Evolutionary conservation across 2,888 invertebrate genomes (phyloP).

Genomic region (Xylocampa areola): DNA sequence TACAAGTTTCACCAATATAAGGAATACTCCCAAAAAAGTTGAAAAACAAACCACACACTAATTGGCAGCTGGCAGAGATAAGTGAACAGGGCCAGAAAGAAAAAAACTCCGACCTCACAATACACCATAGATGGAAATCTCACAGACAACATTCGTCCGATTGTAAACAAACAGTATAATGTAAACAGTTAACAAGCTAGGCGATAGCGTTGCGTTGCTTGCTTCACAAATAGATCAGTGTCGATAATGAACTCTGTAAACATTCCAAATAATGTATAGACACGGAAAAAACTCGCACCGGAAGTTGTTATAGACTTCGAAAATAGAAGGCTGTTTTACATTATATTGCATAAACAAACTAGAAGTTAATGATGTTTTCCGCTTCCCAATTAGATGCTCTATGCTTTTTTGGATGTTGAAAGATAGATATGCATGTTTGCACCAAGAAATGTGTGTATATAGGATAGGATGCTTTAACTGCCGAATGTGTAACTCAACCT

Average conservation of each 20-base stretch:
- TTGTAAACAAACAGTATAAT: conserved; percentile 64
- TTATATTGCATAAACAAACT: conserved; percentile 39
- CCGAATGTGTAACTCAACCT: conserved; percentile 8
- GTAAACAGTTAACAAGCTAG: conserved; percentile 62
- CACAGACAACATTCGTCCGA: conserved; percentile 54
- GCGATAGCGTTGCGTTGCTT: conserved; percentile 64
- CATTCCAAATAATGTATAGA: conserved; percentile 63
- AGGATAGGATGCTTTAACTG: conserved; percentile 24
- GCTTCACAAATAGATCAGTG: conserved; percentile 68
- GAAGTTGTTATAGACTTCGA: conserved; percentile 2
- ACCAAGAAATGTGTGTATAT: conserved; percentile 21
- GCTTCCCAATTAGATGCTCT: conserved; percentile 41
- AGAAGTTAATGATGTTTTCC: conserved; percentile 32
- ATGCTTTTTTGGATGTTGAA: conserved; percentile 16
- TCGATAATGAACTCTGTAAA: conserved; percentile 69
- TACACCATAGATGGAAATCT: conserved; percentile 55
- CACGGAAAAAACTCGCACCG: conserved; percentile 17
- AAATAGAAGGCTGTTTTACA: conserved; percentile 21
- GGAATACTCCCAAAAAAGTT: too few species aligned
- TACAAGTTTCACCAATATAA: conserved; percentile 1
- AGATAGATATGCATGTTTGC: conserved; percentile 34
- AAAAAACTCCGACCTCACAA: conserved; percentile 35
- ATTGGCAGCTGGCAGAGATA: conserved; percentile 52
- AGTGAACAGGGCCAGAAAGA: conserved; percentile 36
- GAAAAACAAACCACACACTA: conserved; percentile 36